A percentile compares a stretch with the other conserved stretches of the same genome.
Evolutionary conservation across 2,888 invertebrate genomes (phyloP).

Genomic region (Cheilosia impressa): DNA sequence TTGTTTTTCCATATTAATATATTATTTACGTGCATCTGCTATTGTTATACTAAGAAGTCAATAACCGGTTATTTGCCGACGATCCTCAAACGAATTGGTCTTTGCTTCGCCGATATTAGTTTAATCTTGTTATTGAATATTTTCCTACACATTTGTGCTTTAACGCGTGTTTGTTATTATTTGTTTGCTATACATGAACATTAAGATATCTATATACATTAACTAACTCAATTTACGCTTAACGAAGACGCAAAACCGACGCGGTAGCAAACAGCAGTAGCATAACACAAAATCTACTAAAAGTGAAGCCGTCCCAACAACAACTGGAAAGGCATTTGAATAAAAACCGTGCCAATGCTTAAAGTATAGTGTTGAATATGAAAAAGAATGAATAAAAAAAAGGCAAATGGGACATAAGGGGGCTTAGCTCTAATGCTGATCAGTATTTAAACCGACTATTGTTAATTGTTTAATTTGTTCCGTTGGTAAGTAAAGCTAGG

Average conservation of each 20-base stretch:
- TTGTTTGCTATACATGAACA: background rate
- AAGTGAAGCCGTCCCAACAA: slow-evolving; percentile 12
- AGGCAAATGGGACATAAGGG: background rate
- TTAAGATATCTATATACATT: background rate
- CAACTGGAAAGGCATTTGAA: slow-evolving; percentile 5
- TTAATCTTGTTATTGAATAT: no score
- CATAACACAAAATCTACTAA: background rate
- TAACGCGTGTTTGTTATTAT: no score
- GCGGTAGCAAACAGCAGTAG: background rate
- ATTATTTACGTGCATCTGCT: background rate
- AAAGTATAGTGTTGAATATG: background rate
- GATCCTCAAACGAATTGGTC: background rate
- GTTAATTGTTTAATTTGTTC: background rate
- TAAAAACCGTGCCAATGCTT: background rate
- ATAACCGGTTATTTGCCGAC: slow-evolving; percentile 20
- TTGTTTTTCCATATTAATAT: background rate
- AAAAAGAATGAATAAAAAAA: background rate
- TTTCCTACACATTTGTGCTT: no score
- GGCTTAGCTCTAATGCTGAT: background rate
- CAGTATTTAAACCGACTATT: background rate
- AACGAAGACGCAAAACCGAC: background rate
- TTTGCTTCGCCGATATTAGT: no score
- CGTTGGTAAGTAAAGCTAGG: no score
- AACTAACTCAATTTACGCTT: background rate
- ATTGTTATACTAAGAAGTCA: background rate